phyloP scores from a whole-genome alignment of 2,113 vertebrate genomes.

The Tupaia tana region DNA sequence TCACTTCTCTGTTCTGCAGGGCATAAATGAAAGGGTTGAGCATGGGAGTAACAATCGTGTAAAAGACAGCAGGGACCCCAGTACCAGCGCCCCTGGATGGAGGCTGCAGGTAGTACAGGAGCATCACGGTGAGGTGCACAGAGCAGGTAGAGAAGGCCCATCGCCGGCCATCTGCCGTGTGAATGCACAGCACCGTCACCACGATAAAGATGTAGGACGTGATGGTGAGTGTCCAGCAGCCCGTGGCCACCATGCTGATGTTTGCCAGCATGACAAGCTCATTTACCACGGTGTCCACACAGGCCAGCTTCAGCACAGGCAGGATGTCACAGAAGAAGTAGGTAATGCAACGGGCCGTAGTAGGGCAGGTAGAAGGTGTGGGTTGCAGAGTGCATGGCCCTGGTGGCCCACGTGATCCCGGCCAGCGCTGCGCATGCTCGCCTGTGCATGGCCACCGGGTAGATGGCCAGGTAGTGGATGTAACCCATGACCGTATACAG shows the following conservation, averaged over 20 bases:
- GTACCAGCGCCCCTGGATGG: not conserved
- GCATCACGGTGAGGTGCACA: slow-evolving; percentile 71
- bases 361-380: no score
- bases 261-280: slow-evolving; percentile 56
- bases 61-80: slow-evolving; percentile 63
- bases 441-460: no score
- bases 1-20: slow-evolving; percentile 72
- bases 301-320: slow-evolving; percentile 76
- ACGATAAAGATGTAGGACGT: slow-evolving; percentile 66
- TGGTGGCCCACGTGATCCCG: no score
- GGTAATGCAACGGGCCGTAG: not conserved
- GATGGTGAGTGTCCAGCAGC: slow-evolving; percentile 69
- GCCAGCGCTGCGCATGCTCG: no score
- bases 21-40: slow-evolving; percentile 79
- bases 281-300: slow-evolving; percentile 67
- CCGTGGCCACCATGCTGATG: slow-evolving; percentile 65
- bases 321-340: slow-evolving; percentile 83
- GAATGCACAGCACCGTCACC: slow-evolving; percentile 52
- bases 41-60: slow-evolving; percentile 69
- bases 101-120: slow-evolving; percentile 77
- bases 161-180: not conserved
- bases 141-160: slow-evolving; percentile 77
- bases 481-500: no score
- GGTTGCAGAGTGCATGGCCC: no score
- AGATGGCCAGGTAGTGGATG: no score